These are phyloP conservation scores for Chaitophorus viminalis DNA, from an alignment of 2,888 invertebrate genomes.

Conservation along the genomic window DNA sequence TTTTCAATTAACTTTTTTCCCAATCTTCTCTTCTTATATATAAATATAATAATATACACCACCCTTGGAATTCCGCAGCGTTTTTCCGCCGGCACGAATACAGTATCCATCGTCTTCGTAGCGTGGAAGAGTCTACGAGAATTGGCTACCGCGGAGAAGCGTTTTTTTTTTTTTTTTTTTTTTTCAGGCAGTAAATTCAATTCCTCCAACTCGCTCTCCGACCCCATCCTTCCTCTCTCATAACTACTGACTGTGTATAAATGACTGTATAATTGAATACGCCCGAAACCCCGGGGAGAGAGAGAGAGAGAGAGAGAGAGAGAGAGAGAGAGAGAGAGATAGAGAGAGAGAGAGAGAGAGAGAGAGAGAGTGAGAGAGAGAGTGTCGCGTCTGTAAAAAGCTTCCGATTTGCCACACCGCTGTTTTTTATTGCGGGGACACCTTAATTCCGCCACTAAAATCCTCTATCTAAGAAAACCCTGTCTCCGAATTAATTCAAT, in stretches of 20 bases:
- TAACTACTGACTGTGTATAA: background rate
- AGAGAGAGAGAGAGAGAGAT: background rate
- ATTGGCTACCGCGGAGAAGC: slow-evolving; percentile 15
- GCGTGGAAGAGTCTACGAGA: background rate
- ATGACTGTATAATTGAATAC: slow-evolving; percentile 38
- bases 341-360: no score
- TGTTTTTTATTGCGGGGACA: slow-evolving; percentile 16
- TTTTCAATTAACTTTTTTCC: slow-evolving; percentile 54
- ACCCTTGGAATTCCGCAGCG: background rate
- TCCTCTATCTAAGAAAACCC: background rate
- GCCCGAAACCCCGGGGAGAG: background rate
- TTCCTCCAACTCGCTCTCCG: background rate
- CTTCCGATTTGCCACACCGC: slow-evolving; percentile 30
- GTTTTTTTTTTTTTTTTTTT: slow-evolving; percentile 1
- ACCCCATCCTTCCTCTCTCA: background rate
- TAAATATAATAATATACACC: no score
- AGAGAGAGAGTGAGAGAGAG: background rate
- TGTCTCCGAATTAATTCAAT: background rate
- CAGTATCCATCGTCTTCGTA: background rate
- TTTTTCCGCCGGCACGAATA: background rate
- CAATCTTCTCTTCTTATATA: background rate
- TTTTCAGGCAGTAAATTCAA: slow-evolving; percentile 32
- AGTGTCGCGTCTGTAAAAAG: slow-evolving; percentile 18
- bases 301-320: background rate
- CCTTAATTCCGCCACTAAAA: background rate